Evolutionary conservation across 2,113 vertebrate genomes (phyloP).

Genomic region (Phylloscopus trochiloides): DNA sequence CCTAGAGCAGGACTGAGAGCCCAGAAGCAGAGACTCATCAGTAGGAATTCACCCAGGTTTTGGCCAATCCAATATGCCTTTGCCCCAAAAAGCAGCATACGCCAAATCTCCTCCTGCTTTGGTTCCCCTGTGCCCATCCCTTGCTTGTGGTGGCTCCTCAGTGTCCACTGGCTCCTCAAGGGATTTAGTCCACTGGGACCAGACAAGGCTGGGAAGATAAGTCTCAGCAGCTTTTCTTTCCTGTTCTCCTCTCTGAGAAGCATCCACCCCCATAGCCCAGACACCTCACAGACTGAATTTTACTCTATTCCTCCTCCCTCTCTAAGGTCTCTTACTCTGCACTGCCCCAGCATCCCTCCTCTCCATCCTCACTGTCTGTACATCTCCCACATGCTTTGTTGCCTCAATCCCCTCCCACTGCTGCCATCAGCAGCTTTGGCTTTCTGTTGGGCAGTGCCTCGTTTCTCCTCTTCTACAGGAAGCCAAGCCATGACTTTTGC

Average conservation of each 20-base stretch:
- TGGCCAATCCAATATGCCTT: not conserved
- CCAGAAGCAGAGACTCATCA: not conserved
- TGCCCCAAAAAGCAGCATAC: not conserved
- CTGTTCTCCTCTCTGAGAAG: not conserved
- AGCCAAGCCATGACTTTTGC: not conserved
- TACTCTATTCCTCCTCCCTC: not conserved
- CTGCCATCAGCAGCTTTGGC: not conserved
- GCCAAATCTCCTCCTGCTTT: not conserved
- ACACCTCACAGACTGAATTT: not conserved
- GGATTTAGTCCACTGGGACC: not conserved
- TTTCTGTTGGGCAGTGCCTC: not conserved
- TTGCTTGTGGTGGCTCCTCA: not conserved
- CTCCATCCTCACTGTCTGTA: not conserved
- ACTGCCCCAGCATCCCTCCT: not conserved
- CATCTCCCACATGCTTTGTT: not conserved
- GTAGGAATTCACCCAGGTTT: not conserved
- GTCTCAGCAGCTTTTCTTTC: not conserved
- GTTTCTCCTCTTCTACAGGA: not conserved
- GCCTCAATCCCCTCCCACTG: not conserved
- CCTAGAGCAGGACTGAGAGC: not conserved
- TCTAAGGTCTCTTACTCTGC: not conserved
- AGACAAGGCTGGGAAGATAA: not conserved
- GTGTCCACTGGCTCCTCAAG: not conserved
- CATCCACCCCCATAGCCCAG: not conserved
- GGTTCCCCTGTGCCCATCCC: no score